Evolutionary conservation across 1,140 invertebrate genomes (phyloP), one percentile per base, ranked within the genome.

Genomic region (Sipha flava): DNA sequence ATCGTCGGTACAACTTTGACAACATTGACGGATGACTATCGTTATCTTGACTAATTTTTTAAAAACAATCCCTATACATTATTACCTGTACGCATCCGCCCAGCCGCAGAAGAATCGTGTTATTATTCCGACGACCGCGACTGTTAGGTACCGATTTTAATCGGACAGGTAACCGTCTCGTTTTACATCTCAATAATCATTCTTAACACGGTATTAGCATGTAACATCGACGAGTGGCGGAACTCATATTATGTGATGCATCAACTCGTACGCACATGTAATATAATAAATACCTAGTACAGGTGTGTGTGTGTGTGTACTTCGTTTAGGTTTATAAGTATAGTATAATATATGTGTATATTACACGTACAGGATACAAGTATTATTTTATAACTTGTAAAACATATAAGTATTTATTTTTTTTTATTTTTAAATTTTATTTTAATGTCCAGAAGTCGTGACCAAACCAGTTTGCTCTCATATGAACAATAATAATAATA

Each of bases 381-480:
- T 47, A 73, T 73, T 73, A 52, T 73, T 73, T 73, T 73, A 73
- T 73, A 73, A 73, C 70, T 52, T 37, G 70, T 54, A 54, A 52
- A 73, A 73, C 47, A 73, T 26, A n/a, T n/a, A n/a, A n/a, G n/a
- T n/a, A 26, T 59, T 18, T 59, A 26, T 23, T 18, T 21, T 52
- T 18, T 52, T 52, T 18, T 59, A 34, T 40, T 66, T 66, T 73
- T 37, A 16, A 26, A 29, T 31, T 73, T 73, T 29, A 45, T 73
- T 52, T 52, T 73, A 73, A 52, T 21, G 45, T 52, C 70, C 70
- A 52, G 70, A 34, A 73, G 70, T 73, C 70, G 70, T 73, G 70
- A 73, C 70, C 47, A 73, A 73, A 73, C 70, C 70, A 34, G 70
- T 73, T 73, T 52, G 21, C 47, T 34, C 2, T 31, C 29, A 54